Conservation (phyloP, 2,113 vertebrate genomes). For the Poeciliopsis occidentalis region DNA sequence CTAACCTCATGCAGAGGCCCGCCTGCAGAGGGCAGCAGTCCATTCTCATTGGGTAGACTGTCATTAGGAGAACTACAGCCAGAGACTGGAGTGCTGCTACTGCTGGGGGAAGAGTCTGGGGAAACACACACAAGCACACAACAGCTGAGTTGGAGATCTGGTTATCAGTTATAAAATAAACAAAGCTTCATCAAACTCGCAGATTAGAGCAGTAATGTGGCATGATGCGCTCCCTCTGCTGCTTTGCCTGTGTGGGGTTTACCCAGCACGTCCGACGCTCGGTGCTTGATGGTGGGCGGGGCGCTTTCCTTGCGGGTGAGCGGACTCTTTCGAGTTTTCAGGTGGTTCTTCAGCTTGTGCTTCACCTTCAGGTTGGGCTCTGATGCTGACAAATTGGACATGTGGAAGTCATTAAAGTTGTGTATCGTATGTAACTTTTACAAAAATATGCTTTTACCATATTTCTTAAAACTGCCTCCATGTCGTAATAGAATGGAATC, state of each 20-base stretch:
- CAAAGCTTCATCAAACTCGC: background rate
- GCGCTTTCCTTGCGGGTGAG: conserved; percentile 93
- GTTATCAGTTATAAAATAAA: background rate
- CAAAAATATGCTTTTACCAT: too few relatives aligned
- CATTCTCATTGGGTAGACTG: conserved; percentile 84
- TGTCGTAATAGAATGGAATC: too few relatives aligned
- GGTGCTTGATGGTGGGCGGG: conserved; percentile 86
- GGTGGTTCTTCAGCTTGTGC: conserved; percentile 91
- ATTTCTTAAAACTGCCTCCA: too few relatives aligned
- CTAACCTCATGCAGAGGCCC: conserved; percentile 83
- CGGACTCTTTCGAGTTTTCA: conserved; percentile 90
- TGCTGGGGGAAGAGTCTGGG: conserved; percentile 93
- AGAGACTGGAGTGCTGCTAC: conserved; percentile 93
- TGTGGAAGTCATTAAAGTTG: background rate
- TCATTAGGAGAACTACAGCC: conserved; percentile 94
- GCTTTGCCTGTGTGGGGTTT: conserved; percentile 6
- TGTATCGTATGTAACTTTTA: too few relatives aligned
- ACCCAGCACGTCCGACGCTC: conserved; percentile 88
- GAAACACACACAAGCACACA: background rate
- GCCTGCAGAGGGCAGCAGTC: conserved; percentile 72
- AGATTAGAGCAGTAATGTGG: background rate
- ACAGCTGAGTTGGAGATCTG: background rate
- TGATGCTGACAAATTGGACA: conserved; percentile 76
- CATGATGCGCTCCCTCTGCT: background rate
- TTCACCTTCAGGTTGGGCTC: conserved; percentile 95